Percentiles rank a stretch among this genome's conserved stretches.
Evolutionary conservation across 2,888 invertebrate genomes (phyloP).

Genomic region (Yponomeuta plumbellus): DNA sequence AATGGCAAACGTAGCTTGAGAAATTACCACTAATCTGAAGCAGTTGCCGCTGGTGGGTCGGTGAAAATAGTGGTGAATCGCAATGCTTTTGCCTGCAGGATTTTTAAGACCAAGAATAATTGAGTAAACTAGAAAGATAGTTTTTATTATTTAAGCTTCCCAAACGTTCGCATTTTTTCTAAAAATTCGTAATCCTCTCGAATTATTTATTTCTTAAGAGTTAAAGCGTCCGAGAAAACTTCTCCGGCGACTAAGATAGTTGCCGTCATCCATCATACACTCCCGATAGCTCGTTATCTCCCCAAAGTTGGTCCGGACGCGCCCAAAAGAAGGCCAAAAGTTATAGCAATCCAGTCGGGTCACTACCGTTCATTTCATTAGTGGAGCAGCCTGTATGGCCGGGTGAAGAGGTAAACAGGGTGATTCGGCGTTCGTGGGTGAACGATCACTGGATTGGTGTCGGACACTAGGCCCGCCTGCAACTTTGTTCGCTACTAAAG

Average conservation of each 20-base stretch:
- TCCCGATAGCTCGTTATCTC: slow-evolving; percentile 10
- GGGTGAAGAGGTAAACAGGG: slow-evolving; percentile 20
- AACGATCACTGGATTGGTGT: slow-evolving; percentile 28
- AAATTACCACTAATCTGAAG: too few species aligned
- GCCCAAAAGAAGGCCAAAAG: background rate
- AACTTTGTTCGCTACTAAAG: too few species aligned
- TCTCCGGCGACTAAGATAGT: background rate
- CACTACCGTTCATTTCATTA: slow-evolving; percentile 1
- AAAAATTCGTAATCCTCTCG: background rate
- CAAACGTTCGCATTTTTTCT: too few species aligned
- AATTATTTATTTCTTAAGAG: background rate
- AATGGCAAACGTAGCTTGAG: too few species aligned
- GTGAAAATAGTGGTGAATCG: too few species aligned
- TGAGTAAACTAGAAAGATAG: too few species aligned
- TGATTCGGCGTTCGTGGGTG: slow-evolving; percentile 30
- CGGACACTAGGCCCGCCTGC: background rate
- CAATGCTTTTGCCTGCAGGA: too few species aligned
- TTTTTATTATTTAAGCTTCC: too few species aligned
- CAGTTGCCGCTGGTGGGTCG: too few species aligned
- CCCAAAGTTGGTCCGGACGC: background rate
- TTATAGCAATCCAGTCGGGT: background rate
- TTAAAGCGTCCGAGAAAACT: background rate
- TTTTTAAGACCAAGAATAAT: too few species aligned
- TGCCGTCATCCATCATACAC: slow-evolving; percentile 13
- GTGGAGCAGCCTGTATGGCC: background rate